Conservation (phyloP, 2,113 vertebrate genomes). For the Prunella himalayana region DNA sequence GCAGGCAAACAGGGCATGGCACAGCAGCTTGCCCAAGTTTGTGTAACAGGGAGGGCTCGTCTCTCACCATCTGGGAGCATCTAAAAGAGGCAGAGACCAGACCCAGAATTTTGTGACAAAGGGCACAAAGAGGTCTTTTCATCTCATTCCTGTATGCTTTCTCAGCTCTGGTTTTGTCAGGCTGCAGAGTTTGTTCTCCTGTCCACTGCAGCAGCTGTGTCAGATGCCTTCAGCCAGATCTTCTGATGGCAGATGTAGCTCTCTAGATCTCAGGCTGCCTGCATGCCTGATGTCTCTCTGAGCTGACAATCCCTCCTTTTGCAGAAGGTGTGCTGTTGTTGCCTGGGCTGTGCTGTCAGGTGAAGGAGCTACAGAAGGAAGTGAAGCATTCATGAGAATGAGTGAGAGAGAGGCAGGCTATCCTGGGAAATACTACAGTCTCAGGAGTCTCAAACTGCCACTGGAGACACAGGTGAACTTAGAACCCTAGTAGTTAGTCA, state of each 20-base stretch:
- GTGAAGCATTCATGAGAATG: background rate
- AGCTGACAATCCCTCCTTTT: background rate
- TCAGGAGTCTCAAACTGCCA: background rate
- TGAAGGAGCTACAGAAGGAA: background rate
- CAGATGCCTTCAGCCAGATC: background rate
- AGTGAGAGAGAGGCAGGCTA: too few relatives aligned
- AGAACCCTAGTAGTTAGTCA: background rate
- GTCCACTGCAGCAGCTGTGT: too few relatives aligned
- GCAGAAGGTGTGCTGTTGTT: background rate
- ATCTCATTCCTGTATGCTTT: rapidly evolving
- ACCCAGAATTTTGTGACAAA: background rate
- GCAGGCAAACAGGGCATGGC: too few relatives aligned
- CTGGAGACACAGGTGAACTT: too few relatives aligned
- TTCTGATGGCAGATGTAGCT: background rate
- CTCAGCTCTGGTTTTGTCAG: background rate
- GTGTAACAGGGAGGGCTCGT: too few relatives aligned
- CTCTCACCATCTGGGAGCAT: background rate
- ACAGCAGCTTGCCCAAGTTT: rapidly evolving
- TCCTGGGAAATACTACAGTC: background rate
- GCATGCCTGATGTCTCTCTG: background rate
- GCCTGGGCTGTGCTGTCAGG: background rate
- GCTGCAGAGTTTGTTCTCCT: background rate
- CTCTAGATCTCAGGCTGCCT: background rate
- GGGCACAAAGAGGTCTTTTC: background rate
- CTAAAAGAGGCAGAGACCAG: rapidly evolving